Percentiles rank a stretch among this genome's conserved stretches.
These are phyloP conservation scores for Acleris emargana DNA, from an alignment of 2,888 invertebrate species.

Conservation along the genomic window DNA sequence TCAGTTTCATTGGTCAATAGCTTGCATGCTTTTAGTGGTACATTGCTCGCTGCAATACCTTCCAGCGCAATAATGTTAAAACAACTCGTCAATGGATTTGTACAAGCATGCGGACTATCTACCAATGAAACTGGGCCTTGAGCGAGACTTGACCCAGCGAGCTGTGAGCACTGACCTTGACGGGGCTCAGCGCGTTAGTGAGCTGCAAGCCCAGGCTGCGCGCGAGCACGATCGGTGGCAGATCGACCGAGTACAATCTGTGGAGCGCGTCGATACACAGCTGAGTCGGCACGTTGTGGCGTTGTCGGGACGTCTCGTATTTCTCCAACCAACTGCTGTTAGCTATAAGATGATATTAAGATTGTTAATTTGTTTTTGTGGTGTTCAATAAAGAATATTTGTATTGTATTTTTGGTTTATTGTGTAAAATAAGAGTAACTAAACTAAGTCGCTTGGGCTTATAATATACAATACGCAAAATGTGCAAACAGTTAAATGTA, in stretches of 20 bases:
- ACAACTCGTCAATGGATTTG: no score
- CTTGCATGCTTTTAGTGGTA: no score
- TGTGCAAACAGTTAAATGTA: no score
- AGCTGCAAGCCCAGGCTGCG: constrained; percentile 93
- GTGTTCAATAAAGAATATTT: no score
- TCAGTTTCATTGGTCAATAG: no score
- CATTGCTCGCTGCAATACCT: no score
- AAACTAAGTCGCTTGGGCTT: no score
- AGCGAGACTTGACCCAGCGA: background rate
- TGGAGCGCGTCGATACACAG: constrained; percentile 94
- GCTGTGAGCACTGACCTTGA: constrained; percentile 85
- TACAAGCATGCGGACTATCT: no score
- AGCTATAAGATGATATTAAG: constrained; percentile 75
- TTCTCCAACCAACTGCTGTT: constrained; percentile 87
- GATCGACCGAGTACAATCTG: constrained; percentile 89
- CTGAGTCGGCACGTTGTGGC: constrained; percentile 95
- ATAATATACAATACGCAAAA: no score
- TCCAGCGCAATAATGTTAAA: no score
- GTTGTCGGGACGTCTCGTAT: constrained; percentile 93
- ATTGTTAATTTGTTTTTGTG: background rate
- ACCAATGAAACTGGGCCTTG: background rate
- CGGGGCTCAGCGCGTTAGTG: constrained; percentile 88
- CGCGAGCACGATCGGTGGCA: constrained; percentile 89
- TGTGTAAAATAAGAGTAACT: no score
- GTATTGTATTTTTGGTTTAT: no score